Base-by-base conservation (phyloP, 2,797 vertebrate species). In the Melanotaenia pygmaea region DNA sequence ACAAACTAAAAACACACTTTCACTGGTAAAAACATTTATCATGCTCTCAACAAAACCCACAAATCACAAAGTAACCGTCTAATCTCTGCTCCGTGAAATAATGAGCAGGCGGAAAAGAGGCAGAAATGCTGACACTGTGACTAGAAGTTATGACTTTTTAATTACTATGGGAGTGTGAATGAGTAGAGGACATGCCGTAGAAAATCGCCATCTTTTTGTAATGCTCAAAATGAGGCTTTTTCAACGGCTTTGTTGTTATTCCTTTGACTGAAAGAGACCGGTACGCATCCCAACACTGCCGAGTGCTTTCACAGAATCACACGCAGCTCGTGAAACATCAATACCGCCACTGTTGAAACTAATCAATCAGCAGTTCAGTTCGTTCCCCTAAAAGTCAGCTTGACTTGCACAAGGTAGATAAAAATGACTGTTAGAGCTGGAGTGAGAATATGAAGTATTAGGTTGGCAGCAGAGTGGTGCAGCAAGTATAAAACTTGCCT, bases 81-180 rank as follows among this genome's bases (percentile, higher is more conserved):
- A 53, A 86, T 80, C 79, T 72, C 34, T 70, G 67, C 74, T 59
- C 56, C 0, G 26, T 22, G 62, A 66, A 79, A 77, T 67, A 81
- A 79, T 28, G 76, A 83, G 72, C 22, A 54, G 22, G 68, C 9
- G 30, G 14, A 30, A 59, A 59, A 74, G 79, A 79, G 7, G 57
- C 53, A 75, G 59, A 76, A 85, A 64, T 9, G 84, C 86, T 87
- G 90, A 85, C 87, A 57, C 38, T 78, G 72, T 67, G 81, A 86
- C 87, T 83, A 82, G 69, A 77, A 88, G 67, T 88, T 87, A 82
- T 86, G 81, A 65, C 77, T 83, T 81, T 91, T 87, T 88, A 87
- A 90, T 90, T 88, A 85, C 73, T 65, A 6, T 1, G 73, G 59
- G 58, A 47, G 75, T 7, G 67, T 6, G 63, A 16, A 57, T 37